Evolutionary conservation across 2,888 invertebrate species (phyloP).

Genomic region (Aplocera efformata): DNA sequence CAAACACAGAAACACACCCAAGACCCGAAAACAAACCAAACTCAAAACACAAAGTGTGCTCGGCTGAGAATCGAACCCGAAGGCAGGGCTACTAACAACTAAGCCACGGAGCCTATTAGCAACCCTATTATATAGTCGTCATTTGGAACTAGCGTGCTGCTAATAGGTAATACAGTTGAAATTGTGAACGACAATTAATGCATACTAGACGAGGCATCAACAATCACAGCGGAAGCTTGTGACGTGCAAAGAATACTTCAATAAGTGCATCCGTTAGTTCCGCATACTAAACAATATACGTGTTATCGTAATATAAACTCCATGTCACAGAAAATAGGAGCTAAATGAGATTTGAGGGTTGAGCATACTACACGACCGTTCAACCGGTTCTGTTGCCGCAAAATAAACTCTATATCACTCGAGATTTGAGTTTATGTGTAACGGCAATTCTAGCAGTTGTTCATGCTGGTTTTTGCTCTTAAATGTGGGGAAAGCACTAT

Average conservation of each 20-base stretch:
- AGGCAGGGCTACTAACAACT: too few relatives aligned
- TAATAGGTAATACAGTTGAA: conserved; percentile 40
- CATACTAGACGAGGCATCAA: conserved; percentile 49
- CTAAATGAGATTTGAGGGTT: conserved; percentile 2
- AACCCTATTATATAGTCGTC: conserved; percentile 4
- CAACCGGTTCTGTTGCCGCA: too few relatives aligned
- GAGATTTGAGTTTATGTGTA: conserved; percentile 2
- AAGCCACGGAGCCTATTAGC: too few relatives aligned
- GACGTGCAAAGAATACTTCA: conserved; percentile 58
- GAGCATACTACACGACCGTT: too few relatives aligned
- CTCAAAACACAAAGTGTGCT: too few relatives aligned
- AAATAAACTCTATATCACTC: too few relatives aligned
- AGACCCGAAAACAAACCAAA: too few relatives aligned
- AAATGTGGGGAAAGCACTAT: conserved; percentile 10
- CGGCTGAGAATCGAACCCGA: too few relatives aligned
- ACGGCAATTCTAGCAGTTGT: conserved; percentile 26
- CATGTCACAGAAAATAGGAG: conserved; percentile 25
- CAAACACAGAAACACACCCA: too few relatives aligned
- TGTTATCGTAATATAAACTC: conserved; percentile 28
- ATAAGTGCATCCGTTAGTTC: conserved; percentile 66
- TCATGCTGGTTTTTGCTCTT: conserved; percentile 28
- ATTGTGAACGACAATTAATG: conserved; percentile 50
- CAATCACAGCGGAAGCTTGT: conserved; percentile 63
- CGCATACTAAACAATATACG: conserved; percentile 36
- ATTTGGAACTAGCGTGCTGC: conserved; percentile 36